These are phyloP conservation scores for Peromyscus polionotus DNA, from an alignment of 2,113 vertebrate genomes.

Conservation along the genomic window DNA sequence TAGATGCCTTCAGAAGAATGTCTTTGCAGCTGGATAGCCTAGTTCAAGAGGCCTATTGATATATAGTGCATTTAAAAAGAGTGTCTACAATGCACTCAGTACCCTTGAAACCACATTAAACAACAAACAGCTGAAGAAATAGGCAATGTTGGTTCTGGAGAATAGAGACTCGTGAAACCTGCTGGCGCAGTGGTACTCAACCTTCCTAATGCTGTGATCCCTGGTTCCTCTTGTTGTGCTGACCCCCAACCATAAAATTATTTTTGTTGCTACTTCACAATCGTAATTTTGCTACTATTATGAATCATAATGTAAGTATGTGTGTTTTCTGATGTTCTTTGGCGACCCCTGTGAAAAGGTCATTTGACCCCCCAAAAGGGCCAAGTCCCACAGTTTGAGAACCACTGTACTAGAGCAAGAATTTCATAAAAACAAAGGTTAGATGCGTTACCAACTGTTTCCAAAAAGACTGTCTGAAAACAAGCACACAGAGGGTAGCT, in stretches of 20 bases:
- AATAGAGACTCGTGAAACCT: neutral
- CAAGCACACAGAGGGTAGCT: neutral
- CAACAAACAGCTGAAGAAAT: neutral
- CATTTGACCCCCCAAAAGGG: neutral
- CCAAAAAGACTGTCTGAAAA: neutral
- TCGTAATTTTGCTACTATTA: neutral
- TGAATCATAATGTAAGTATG: neutral
- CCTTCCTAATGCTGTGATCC: neutral
- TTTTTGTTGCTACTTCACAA: neutral
- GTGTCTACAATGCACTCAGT: neutral
- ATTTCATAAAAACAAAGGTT: constrained; percentile 10
- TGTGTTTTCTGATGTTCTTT: neutral
- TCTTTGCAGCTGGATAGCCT: neutral
- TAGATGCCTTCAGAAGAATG: neutral
- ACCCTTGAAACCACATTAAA: neutral
- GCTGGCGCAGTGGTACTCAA: neutral
- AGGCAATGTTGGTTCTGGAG: neutral
- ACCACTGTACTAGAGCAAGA: neutral
- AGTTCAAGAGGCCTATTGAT: neutral
- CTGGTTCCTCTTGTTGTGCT: neutral
- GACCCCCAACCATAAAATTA: neutral
- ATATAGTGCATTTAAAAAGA: neutral
- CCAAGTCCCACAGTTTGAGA: neutral
- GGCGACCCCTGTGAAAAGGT: neutral
- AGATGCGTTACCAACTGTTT: neutral